Percentiles rank a stretch among this genome's conserved stretches.
These are phyloP conservation scores for Falcaria lacertinaria DNA, from an alignment of 2,888 invertebrate genomes.

Conservation along the genomic window DNA sequence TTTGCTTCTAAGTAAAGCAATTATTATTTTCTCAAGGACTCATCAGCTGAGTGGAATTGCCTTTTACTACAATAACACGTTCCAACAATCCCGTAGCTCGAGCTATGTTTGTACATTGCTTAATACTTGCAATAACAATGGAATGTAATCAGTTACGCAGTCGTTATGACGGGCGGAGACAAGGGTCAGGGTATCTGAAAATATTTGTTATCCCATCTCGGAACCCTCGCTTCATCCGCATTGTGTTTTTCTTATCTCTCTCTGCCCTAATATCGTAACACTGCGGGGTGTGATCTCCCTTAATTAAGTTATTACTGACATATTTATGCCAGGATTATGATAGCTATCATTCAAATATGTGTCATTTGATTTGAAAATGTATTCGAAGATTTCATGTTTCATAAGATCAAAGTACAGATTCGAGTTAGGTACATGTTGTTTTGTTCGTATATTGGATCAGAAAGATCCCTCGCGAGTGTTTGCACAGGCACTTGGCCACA, in stretches of 20 bases:
- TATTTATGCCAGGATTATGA: conserved; percentile 56
- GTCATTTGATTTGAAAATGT: neutral
- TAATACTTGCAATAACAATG: conserved; percentile 59
- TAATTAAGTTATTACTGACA: conserved; percentile 73
- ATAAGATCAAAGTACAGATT: too few relatives aligned
- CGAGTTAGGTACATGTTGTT: conserved; percentile 2
- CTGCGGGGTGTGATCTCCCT: conserved; percentile 56
- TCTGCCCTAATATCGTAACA: conserved; percentile 38
- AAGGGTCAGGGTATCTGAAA: conserved; percentile 53
- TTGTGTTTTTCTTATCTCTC: conserved; percentile 54
- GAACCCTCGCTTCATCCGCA: conserved; percentile 25
- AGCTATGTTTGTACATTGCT: conserved; percentile 54
- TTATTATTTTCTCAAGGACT: conserved; percentile 6
- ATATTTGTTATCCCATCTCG: conserved; percentile 37
- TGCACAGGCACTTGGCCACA: conserved; percentile 55
- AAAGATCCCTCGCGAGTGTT: conserved; percentile 52
- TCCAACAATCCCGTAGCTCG: neutral
- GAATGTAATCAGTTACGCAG: conserved; percentile 63
- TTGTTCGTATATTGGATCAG: conserved; percentile 39
- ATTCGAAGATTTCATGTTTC: too few relatives aligned
- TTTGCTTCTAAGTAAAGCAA: conserved; percentile 18
- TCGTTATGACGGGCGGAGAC: conserved; percentile 52
- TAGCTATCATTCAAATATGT: conserved; percentile 12
- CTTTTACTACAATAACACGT: neutral
- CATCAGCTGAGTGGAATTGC: neutral